Base-by-base conservation (phyloP, 2,888 invertebrate species). In the Trilocha varians region DNA sequence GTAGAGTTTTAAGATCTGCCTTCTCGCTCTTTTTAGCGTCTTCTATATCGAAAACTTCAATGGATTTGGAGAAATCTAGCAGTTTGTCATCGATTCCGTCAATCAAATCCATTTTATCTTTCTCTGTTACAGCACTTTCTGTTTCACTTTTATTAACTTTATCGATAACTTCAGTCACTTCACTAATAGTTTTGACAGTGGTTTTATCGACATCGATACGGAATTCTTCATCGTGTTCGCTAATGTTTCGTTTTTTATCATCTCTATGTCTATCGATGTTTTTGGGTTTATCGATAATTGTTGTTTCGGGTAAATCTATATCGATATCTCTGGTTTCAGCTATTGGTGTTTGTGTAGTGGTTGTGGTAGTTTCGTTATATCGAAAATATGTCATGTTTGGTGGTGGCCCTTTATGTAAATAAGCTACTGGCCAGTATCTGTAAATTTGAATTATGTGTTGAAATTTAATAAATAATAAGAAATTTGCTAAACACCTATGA, bases 381-480 rank as follows among this genome's bases (percentile, higher is more conserved):
- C 70, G 67, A 51, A 83, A 85, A 52, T 83, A 86, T 0, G 91
- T 91, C 51, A 89, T 87, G 62, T 93, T 93, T 1, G 94, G 94
- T 3, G 95, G 95, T 32, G 91, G 89, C 45, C 91, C 91, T 66
- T 91, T 90, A 61, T 95, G 95, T 0, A 95, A 84, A 65, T 94
- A 95, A 0, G 93, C 91, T 13, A 95, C 91, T 0, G 94, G 94
- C 93, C 94, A 95, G 52, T 88, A 88, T 55, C 88, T 87, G 53
- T 39, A 70, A 57, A 40, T 35, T 17, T 36, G 18, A 34, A 16
- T 25, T 11, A 6, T 13, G 45, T 41, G 18, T 15, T 16, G 25
- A 35, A 15, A 34, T 44, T 83, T 70, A 76, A 42, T 39, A 73
- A 66, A 41, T 73, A n/a, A 2, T 32, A 15, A 6, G 16, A 3